phyloP scores from a whole-genome alignment of 2,113 vertebrate genomes.

The Herpailurus yagouaroundi region DNA sequence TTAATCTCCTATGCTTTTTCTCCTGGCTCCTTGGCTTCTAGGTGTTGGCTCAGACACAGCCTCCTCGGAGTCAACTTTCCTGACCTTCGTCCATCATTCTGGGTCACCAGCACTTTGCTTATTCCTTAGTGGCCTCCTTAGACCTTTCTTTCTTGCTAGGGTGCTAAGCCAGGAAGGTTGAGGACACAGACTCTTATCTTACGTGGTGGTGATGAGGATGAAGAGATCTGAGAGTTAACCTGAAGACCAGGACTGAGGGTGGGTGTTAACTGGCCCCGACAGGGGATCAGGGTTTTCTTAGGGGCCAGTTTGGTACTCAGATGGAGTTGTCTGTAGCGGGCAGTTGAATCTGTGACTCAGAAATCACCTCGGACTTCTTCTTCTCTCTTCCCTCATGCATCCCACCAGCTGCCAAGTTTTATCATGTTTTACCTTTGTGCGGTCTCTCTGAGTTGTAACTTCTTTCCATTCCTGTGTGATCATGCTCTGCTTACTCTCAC shows the following conservation, averaged over 20 bases:
- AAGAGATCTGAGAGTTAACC: too few species aligned
- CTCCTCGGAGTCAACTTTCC: neutral
- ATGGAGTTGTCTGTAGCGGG: neutral
- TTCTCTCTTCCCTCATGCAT: neutral
- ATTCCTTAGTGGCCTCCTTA: neutral
- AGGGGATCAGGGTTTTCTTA: neutral
- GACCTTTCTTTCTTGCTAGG: neutral
- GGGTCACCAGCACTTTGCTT: neutral
- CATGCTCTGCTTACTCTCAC: neutral
- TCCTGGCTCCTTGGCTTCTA: neutral
- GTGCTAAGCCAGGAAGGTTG: neutral
- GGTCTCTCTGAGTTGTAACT: neutral
- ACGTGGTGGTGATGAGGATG: rapidly evolving
- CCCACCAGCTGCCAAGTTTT: neutral
- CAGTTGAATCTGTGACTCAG: neutral
- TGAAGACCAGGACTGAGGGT: neutral
- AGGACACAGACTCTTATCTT: too few species aligned
- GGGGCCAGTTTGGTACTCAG: neutral
- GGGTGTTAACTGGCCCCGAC: neutral
- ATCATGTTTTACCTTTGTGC: neutral
- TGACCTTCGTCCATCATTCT: neutral
- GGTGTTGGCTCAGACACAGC: neutral
- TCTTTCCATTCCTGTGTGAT: neutral
- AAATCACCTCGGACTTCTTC: neutral
- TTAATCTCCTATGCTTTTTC: too few species aligned